Evolutionary conservation across 2,113 vertebrate genomes (phyloP).

Genomic region (Pluvialis apricaria): DNA sequence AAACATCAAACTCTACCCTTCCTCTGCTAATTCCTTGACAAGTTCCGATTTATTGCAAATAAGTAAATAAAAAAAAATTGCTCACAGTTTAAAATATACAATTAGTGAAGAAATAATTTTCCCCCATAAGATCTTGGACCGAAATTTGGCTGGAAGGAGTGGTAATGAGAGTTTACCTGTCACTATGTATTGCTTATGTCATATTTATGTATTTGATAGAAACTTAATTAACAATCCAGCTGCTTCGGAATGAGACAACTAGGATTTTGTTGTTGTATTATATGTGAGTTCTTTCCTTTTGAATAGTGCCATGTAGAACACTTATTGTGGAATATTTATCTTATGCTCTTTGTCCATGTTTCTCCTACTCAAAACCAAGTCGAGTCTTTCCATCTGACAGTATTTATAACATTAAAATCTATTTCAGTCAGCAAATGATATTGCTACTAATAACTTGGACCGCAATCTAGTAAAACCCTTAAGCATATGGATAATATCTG

Average conservation of each 20-base stretch:
- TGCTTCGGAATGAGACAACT: not conserved
- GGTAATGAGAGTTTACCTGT: not conserved
- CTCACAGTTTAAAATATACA: not conserved
- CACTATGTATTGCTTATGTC: accelerated
- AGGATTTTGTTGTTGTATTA: not conserved
- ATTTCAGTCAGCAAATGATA: slow-evolving; percentile 9
- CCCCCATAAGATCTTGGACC: not conserved
- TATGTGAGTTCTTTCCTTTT: not conserved
- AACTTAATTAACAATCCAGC: not conserved
- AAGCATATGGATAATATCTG: slow-evolving; percentile 41
- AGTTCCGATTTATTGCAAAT: not conserved
- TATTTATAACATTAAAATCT: slow-evolving; percentile 1
- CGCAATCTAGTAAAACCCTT: not conserved
- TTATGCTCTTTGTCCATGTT: not conserved
- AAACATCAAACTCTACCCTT: not conserved
- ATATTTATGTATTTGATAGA: not conserved
- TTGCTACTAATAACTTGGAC: not conserved
- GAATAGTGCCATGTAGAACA: not conserved
- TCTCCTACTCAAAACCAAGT: not conserved
- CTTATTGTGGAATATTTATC: not conserved
- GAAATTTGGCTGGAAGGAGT: not conserved
- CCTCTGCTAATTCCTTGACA: not conserved
- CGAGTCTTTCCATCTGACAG: not conserved
- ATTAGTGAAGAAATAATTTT: not conserved
- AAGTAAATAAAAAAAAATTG: not conserved